A percentile compares a stretch with the other conserved stretches of the same genome.
phyloP scores from a whole-genome alignment of 2,797 vertebrate genomes.

The Amblyopsis hoosieri region DNA sequence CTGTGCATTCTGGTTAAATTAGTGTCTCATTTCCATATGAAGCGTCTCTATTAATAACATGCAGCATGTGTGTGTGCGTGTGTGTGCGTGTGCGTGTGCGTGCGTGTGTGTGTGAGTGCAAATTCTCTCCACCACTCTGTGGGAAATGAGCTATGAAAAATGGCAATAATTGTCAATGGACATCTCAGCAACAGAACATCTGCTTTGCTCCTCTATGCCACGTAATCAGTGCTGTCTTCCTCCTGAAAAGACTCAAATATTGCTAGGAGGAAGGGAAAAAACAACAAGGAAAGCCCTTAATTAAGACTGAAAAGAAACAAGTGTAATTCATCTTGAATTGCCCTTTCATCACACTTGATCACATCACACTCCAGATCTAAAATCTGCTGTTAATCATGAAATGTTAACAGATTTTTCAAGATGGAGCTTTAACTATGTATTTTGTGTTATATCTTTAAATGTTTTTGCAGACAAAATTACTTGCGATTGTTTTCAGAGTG shows the following conservation, averaged over 20 bases:
- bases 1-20: slow-evolving; percentile 62
- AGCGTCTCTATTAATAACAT: slow-evolving; percentile 73
- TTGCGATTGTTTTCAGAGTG: no score
- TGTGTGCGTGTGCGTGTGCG: no score
- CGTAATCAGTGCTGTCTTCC: slow-evolving; percentile 81
- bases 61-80: slow-evolving; percentile 33
- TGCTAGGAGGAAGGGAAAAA: slow-evolving; percentile 35
- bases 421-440: no score
- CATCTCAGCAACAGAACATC: slow-evolving; percentile 88
- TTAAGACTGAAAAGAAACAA: slow-evolving; percentile 50
- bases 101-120: slow-evolving; percentile 18
- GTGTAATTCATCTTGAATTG: slow-evolving; percentile 46
- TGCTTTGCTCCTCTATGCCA: slow-evolving; percentile 84
- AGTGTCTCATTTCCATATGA: slow-evolving; percentile 72
- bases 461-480: no score
- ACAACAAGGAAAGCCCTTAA: slow-evolving; percentile 56
- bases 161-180: slow-evolving; percentile 88
- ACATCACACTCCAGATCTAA: no score
- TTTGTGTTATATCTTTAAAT: no score
- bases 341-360: not conserved
- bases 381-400: no score
- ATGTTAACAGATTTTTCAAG: no score
- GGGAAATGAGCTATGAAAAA: slow-evolving; percentile 88
- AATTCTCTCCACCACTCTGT: slow-evolving; percentile 70
- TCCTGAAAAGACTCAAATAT: slow-evolving; percentile 57